Evolutionary conservation across 2,797 vertebrate species (phyloP), one percentile per base, ranked within the genome.

Genomic region (Ctenosaura bakeri): DNA sequence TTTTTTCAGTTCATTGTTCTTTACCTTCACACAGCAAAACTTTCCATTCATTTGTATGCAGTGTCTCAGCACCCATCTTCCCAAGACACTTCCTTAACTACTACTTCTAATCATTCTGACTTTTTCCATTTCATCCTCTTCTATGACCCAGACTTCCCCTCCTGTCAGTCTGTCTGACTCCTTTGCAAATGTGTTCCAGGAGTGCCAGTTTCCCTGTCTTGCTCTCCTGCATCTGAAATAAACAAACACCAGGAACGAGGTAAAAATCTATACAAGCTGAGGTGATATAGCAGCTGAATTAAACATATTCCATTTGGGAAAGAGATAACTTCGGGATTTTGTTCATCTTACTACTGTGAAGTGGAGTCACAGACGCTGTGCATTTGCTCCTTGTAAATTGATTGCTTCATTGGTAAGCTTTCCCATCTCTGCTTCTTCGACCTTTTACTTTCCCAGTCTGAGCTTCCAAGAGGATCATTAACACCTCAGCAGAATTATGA

Each of bases 281-380:
- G 79, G 77, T 35, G 74, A 76, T 42, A 86, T 52, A 74, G 54
- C 32, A 59, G 80, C 87, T 89, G 90, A 91, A 91, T 89, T 86
- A 91, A 91, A 80, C 77, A 88, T 84, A 24, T 24, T 38, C n/a
- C n/a, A 69, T 66, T 86, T 76, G 38, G 87, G 4, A 64, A 91
- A 82, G 54, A 77, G 77, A 71, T 80, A 73, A 76, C 52, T 88
- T 74, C 64, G 87, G 90, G 90, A 89, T 64, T 84, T 80, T 88
- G 52, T 85, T 88, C 86, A 46, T 81, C 82, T 89, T 46, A 13
- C 52, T 59, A 35, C 32, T 85, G 26, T 52, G 12, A 88, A 76
- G 52, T 38, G 24, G 26, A 86, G 52, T 73, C 62, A 74, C 7
- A 74, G 56, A 50, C 56, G 64, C 29, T 62, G 35, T 56, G 52